These are phyloP conservation scores for Allobates femoralis DNA, from an alignment of 2,797 vertebrate species.

Conservation along the genomic window DNA sequence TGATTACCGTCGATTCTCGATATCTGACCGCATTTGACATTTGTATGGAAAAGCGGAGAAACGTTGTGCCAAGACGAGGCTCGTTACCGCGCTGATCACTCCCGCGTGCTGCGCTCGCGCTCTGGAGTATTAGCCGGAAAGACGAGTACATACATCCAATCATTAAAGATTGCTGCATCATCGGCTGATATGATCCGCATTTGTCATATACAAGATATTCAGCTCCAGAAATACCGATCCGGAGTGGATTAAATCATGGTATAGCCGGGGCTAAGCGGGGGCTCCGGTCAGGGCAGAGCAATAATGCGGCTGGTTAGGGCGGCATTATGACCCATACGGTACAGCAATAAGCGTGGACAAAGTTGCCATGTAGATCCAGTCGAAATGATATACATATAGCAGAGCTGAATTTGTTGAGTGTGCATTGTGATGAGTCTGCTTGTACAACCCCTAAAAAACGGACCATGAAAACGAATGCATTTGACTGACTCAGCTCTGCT, in stretches of 20 bases:
- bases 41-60: not conserved
- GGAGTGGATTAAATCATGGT: not conserved
- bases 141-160: not conserved
- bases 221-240: not conserved
- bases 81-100: not conserved
- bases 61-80: constrained; percentile 31
- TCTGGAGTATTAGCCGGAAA: not conserved
- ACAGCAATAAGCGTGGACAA: too few relatives aligned
- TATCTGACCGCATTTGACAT: constrained; percentile 11
- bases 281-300: too few relatives aligned
- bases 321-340: too few relatives aligned
- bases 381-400: not conserved
- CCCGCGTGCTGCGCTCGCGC: not conserved
- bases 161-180: not conserved
- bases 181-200: not conserved
- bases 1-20: not conserved
- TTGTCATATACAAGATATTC: not conserved
- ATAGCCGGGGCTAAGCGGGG: too few relatives aligned
- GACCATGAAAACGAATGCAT: not conserved
- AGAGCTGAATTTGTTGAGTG: too few relatives aligned
- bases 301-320: too few relatives aligned
- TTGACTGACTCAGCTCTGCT: not conserved
- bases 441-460: not conserved
- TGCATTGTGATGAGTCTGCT: not conserved
- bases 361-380: too few relatives aligned